Evolutionary conservation across 2,888 invertebrate species (phyloP).

Genomic region (Harpagoxenus sublaevis): DNA sequence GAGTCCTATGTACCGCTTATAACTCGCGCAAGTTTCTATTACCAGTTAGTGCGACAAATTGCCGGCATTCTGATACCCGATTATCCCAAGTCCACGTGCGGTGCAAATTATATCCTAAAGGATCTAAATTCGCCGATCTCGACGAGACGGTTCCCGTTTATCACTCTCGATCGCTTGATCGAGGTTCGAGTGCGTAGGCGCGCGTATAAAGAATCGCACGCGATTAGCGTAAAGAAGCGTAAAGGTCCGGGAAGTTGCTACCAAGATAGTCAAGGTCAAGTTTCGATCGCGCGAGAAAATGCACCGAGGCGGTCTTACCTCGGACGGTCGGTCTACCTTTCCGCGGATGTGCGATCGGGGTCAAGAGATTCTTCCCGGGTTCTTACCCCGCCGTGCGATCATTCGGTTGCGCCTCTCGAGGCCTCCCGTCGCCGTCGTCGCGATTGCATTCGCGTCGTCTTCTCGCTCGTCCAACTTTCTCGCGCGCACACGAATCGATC

Average conservation of each 20-base stretch:
- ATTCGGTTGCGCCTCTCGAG: neutral
- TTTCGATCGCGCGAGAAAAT: conserved; percentile 71
- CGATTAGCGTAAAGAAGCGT: neutral
- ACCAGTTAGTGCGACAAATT: conserved; percentile 29
- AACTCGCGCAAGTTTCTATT: conserved; percentile 24
- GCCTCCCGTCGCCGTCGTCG: conserved; percentile 34
- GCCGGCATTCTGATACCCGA: conserved; percentile 1
- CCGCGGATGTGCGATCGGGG: conserved; percentile 62
- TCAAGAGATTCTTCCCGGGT: conserved; percentile 74
- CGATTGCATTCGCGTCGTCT: conserved; percentile 63
- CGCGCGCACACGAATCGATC: conserved; percentile 69
- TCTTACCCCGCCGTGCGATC: conserved; percentile 56
- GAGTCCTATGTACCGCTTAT: conserved; percentile 34
- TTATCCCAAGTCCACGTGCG: neutral
- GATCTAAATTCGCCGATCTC: neutral
- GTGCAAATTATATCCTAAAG: neutral
- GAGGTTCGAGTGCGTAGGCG: neutral
- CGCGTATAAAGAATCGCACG: neutral
- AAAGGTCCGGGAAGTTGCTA: conserved; percentile 51
- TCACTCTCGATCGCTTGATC: neutral
- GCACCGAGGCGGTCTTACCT: conserved; percentile 52
- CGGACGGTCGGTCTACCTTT: neutral
- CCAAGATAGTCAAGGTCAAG: conserved; percentile 71
- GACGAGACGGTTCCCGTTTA: no score
- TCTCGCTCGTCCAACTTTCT: conserved; percentile 70